Evolutionary conservation across 2,888 invertebrate species (phyloP).

Genomic region (Orthosia incerta): DNA sequence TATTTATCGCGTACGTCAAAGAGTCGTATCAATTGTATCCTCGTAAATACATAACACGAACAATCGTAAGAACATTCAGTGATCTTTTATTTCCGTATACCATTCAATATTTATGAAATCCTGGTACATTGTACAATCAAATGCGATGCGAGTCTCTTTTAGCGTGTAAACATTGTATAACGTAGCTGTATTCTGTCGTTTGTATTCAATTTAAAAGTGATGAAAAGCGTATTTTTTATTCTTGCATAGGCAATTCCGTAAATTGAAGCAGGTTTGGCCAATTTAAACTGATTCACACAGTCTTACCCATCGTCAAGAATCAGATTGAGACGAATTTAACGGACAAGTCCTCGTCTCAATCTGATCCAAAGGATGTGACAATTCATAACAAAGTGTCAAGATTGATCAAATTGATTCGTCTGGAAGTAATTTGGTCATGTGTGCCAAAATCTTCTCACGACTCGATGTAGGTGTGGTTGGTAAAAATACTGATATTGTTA

Average conservation of each 20-base stretch:
- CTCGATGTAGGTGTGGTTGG: not conserved
- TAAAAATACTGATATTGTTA: no score
- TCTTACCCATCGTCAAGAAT: no score
- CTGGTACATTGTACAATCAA: constrained; percentile 58
- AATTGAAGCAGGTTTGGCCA: not conserved
- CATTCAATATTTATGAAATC: constrained; percentile 58
- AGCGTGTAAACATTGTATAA: constrained; percentile 67
- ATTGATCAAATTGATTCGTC: not conserved
- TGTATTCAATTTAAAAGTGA: constrained; percentile 27
- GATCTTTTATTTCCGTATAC: constrained; percentile 59
- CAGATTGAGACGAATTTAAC: not conserved
- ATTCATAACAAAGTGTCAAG: not conserved
- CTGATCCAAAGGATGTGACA: not conserved
- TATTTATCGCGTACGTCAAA: constrained; percentile 56
- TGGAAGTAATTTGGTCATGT: not conserved
- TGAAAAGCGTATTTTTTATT: not conserved
- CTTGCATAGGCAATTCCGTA: not conserved
- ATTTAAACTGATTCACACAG: not conserved
- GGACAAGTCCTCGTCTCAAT: no score
- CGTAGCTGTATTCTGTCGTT: constrained; percentile 65
- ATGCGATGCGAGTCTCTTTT: constrained; percentile 52
- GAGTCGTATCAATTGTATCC: constrained; percentile 56
- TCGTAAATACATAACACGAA: constrained; percentile 60
- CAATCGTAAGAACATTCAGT: constrained; percentile 51
- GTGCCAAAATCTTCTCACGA: not conserved